phyloP scores from a whole-genome alignment of 2,113 vertebrate species.

The Anoplopoma fimbria region DNA sequence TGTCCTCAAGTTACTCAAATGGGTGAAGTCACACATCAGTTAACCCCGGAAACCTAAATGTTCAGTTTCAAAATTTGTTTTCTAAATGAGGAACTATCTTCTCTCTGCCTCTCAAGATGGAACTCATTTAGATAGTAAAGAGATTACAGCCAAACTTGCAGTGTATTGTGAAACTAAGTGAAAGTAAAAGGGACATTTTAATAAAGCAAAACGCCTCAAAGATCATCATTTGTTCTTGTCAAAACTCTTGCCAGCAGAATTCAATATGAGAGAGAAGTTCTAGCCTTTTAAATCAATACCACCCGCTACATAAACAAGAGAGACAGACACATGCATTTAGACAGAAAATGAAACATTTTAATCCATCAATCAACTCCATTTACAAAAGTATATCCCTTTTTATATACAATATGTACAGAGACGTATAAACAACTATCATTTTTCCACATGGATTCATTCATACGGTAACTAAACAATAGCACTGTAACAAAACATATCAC shows the following conservation, averaged over 20 bases:
- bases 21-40: slow-evolving; percentile 64
- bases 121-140: slow-evolving; percentile 66
- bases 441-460: slow-evolving; percentile 77
- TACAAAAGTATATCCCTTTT: slow-evolving; percentile 88
- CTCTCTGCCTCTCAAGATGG: slow-evolving; percentile 55
- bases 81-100: slow-evolving; percentile 74
- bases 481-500: slow-evolving; percentile 73
- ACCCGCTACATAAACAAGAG: slow-evolving; percentile 51
- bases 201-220: slow-evolving; percentile 61
- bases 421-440: slow-evolving; percentile 80
- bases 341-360: slow-evolving; percentile 82
- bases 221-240: slow-evolving; percentile 64
- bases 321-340: slow-evolving; percentile 61
- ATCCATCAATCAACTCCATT: slow-evolving; percentile 83
- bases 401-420: slow-evolving; percentile 86
- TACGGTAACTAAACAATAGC: slow-evolving; percentile 76
- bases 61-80: slow-evolving; percentile 68
- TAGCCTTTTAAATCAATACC: slow-evolving; percentile 66
- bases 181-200: slow-evolving; percentile 57
- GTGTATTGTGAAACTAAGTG: slow-evolving; percentile 58
- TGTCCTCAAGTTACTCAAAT: slow-evolving; percentile 62
- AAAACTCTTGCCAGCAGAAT: slow-evolving; percentile 57
- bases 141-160: slow-evolving; percentile 52
- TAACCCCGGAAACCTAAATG: slow-evolving; percentile 65
- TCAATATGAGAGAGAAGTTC: slow-evolving; percentile 41